Conservation (phyloP, 2,888 invertebrate genomes). For the Sclerodermus sp. region DNA sequence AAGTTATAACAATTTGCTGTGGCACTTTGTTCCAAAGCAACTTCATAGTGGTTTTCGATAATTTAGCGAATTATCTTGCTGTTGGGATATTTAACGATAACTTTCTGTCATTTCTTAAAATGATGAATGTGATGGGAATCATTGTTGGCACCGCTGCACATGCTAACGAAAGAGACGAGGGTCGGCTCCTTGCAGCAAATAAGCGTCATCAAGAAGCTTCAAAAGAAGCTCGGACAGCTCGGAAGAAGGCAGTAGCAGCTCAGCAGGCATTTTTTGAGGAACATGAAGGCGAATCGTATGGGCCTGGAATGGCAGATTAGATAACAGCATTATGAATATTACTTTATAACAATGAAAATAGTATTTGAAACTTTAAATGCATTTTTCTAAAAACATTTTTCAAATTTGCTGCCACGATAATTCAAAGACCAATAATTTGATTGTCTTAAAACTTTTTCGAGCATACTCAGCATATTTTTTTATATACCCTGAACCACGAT, state of each 20-base stretch:
- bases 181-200: slow-evolving; percentile 2
- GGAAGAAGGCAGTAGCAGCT: slow-evolving; percentile 2
- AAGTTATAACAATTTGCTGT: not conserved
- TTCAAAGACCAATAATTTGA: no score
- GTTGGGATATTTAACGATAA: slow-evolving; percentile 17
- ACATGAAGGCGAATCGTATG: not conserved
- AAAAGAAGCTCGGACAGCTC: slow-evolving; percentile 14
- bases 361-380: no score
- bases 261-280: not conserved
- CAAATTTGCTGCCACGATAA: no score
- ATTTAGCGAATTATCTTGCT: slow-evolving; percentile 16
- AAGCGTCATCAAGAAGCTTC: slow-evolving; percentile 6
- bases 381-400: no score
- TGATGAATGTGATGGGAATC: slow-evolving; percentile 9
- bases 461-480: no score
- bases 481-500: no score
- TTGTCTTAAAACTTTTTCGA: no score
- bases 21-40: not conserved
- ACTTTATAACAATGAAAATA: no score
- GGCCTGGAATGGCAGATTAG: not conserved
- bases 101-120: slow-evolving; percentile 9
- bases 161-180: slow-evolving; percentile 3
- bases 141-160: slow-evolving; percentile 13
- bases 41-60: not conserved
- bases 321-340: no score